A percentile compares a stretch with the other conserved stretches of the same genome.
Conservation (phyloP, 2,888 invertebrate genomes). For the Yponomeuta plumbellus region DNA sequence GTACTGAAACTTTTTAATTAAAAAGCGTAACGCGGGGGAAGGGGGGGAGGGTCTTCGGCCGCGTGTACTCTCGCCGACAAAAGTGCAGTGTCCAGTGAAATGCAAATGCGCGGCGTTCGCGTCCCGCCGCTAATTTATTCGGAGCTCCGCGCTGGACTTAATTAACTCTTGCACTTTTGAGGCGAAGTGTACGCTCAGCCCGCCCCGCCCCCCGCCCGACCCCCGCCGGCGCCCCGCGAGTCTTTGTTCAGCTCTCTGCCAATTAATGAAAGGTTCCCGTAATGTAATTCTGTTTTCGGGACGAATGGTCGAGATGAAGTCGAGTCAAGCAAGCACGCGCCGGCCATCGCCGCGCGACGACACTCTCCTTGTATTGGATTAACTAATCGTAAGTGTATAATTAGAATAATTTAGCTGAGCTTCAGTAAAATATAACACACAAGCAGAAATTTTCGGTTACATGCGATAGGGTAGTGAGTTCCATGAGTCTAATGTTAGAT, state of each 20-base stretch:
- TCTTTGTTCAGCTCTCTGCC: slow-evolving; percentile 8
- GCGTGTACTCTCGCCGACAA: slow-evolving; percentile 10
- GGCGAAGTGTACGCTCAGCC: slow-evolving; percentile 7
- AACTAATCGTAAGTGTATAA: not conserved
- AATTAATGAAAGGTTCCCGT: slow-evolving; percentile 3
- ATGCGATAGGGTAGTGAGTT: no score
- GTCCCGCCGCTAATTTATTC: slow-evolving; percentile 8
- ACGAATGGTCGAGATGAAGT: not conserved
- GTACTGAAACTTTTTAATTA: slow-evolving; percentile 11
- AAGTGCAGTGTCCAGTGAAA: slow-evolving; percentile 14
- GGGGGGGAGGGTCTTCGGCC: no score
- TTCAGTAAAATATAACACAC: not conserved
- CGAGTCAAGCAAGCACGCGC: not conserved
- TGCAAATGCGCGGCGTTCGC: slow-evolving; percentile 10
- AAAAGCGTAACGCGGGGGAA: not conserved
- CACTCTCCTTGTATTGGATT: not conserved
- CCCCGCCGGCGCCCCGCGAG: not conserved
- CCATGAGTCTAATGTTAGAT: no score
- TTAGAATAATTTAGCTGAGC: not conserved
- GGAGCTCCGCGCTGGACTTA: slow-evolving; percentile 9
- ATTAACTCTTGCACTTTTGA: slow-evolving; percentile 15
- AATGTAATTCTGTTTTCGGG: slow-evolving; percentile 3
- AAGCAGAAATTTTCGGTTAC: no score
- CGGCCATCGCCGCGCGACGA: not conserved
- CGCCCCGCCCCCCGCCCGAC: not conserved